A percentile compares a stretch with the other conserved stretches of the same genome.
phyloP scores from a whole-genome alignment of 2,797 vertebrate genomes.

The Neoniphon sammara region DNA sequence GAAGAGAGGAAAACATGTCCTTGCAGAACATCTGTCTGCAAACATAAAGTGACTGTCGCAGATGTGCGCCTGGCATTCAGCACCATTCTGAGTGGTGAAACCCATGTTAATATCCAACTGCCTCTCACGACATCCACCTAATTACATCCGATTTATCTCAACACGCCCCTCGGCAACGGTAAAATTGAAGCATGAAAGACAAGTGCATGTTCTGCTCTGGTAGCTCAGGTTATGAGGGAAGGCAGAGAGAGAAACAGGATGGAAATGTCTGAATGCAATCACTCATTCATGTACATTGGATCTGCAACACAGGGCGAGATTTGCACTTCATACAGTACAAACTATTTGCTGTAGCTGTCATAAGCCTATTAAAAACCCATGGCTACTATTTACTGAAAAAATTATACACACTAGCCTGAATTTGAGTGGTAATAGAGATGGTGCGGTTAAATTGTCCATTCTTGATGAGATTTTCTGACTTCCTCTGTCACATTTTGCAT shows the following conservation, averaged over 20 bases:
- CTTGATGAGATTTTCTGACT: conserved; percentile 22
- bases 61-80: conserved; percentile 48
- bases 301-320: conserved; percentile 31
- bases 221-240: conserved; percentile 65
- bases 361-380: conserved; percentile 37
- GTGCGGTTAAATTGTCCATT: neutral
- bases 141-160: conserved; percentile 75
- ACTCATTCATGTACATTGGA: conserved; percentile 49
- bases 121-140: conserved; percentile 70
- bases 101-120: conserved; percentile 65
- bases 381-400: conserved; percentile 27
- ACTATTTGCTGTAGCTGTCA: conserved; percentile 41
- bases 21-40: conserved; percentile 68
- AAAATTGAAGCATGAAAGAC: conserved; percentile 72
- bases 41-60: conserved; percentile 62
- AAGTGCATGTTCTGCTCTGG: conserved; percentile 71
- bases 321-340: too few relatives aligned
- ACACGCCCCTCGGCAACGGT: conserved; percentile 62
- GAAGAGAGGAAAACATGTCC: neutral
- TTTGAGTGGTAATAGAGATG: conserved; percentile 38
- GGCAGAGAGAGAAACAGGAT: neutral
- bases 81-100: conserved; percentile 52
- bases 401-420: conserved; percentile 14
- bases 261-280: conserved; percentile 28
- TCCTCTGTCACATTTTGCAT: neutral